Evolutionary conservation across 2,888 invertebrate genomes (phyloP).

Genomic region (Rhamnusium bicolor): DNA sequence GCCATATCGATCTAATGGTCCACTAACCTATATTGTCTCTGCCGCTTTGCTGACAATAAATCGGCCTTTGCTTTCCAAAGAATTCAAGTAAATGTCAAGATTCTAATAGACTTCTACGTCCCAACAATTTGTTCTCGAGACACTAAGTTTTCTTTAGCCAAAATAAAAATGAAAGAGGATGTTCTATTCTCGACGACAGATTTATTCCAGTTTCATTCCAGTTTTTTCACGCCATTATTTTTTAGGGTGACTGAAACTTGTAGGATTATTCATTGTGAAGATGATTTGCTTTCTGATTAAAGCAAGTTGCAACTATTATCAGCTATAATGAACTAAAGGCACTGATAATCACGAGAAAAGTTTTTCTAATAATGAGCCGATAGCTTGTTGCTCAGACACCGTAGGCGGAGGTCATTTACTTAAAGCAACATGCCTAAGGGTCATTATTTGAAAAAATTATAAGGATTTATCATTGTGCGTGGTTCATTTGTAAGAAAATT

Average conservation of each 20-base stretch:
- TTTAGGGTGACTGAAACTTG: neutral
- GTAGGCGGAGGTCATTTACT: too few species aligned
- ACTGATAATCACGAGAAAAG: too few species aligned
- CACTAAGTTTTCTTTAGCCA: conserved; percentile 37
- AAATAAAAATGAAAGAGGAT: conserved; percentile 32
- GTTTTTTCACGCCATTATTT: neutral
- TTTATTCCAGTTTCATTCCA: conserved; percentile 8
- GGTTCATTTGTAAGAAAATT: too few species aligned
- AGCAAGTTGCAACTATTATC: too few species aligned
- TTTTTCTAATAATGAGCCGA: too few species aligned
- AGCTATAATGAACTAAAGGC: too few species aligned
- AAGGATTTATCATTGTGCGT: too few species aligned
- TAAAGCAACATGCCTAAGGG: too few species aligned
- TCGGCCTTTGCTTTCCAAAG: conserved; percentile 48
- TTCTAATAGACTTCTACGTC: conserved; percentile 46
- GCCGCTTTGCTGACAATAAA: conserved; percentile 42
- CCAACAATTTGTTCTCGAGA: conserved; percentile 42
- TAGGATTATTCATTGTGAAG: too few species aligned
- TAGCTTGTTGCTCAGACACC: too few species aligned
- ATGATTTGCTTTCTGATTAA: too few species aligned
- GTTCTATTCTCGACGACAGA: conserved; percentile 29
- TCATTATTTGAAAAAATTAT: too few species aligned
- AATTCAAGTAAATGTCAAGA: conserved; percentile 52
- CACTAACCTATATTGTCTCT: conserved; percentile 47
- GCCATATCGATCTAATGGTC: conserved; percentile 52